These are phyloP conservation scores for Xiphophorus maculatus DNA, from an alignment of 2,113 vertebrate species.

Conservation along the genomic window DNA sequence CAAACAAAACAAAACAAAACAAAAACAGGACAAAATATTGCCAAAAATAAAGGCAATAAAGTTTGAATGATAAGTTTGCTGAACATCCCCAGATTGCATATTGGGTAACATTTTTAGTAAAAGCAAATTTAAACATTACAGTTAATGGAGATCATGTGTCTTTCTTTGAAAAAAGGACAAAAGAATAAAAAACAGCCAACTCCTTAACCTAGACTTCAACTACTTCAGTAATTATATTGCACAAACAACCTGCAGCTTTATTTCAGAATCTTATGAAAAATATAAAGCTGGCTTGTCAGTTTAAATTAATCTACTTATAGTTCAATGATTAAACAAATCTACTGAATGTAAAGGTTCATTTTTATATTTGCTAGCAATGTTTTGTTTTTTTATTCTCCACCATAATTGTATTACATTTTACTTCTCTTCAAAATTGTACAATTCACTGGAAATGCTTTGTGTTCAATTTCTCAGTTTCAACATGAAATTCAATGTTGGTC, in stretches of 20 bases:
- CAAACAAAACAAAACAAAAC: not conserved
- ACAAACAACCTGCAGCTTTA: constrained; percentile 1
- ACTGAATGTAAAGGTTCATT: not conserved
- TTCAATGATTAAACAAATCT: not conserved
- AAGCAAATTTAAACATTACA: not conserved
- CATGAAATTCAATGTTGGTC: not conserved
- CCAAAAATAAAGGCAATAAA: not conserved
- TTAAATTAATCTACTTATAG: not conserved
- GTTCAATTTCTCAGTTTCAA: not conserved
- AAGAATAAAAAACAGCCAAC: not conserved
- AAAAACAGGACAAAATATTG: not conserved
- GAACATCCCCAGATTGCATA: not conserved
- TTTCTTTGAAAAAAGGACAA: not conserved
- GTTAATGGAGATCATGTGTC: not conserved
- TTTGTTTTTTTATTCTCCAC: not conserved
- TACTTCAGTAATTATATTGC: not conserved
- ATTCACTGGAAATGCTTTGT: not conserved
- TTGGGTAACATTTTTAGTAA: not conserved
- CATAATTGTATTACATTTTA: not conserved
- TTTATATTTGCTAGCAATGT: not conserved
- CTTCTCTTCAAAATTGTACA: not conserved
- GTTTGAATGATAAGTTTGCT: constrained; percentile 1
- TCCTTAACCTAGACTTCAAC: not conserved
- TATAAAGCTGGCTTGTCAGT: not conserved
- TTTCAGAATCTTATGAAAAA: not conserved